phyloP scores from a whole-genome alignment of 2,113 vertebrate species.

The Ciconia maguari region DNA sequence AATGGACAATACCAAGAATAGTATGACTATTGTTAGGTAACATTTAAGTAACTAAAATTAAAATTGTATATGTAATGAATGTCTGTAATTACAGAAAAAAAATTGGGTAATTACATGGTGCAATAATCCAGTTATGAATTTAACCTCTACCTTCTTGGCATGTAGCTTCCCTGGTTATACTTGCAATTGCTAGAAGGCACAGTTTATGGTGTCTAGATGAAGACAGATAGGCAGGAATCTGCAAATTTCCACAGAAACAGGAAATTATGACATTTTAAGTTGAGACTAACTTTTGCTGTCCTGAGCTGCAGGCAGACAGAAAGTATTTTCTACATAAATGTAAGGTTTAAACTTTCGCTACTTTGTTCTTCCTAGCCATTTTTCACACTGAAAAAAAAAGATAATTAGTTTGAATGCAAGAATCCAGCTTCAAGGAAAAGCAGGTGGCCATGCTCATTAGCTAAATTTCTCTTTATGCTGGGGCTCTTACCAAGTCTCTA shows the following conservation, averaged over 20 bases:
- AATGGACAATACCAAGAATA: neutral
- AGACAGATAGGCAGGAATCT: neutral
- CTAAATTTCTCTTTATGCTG: neutral
- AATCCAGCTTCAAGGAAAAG: neutral
- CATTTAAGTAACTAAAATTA: neutral
- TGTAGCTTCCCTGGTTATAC: neutral
- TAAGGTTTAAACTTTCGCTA: neutral
- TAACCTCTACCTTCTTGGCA: too few species aligned
- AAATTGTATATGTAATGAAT: neutral
- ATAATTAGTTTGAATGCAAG: neutral
- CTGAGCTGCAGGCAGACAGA: neutral
- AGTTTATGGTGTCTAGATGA: neutral
- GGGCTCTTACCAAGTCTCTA: conserved; percentile 88
- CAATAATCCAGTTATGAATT: neutral
- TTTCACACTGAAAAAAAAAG: neutral
- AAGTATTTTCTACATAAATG: neutral
- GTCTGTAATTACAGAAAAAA: conserved; percentile 2
- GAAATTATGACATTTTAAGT: neutral
- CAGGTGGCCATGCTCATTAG: neutral
- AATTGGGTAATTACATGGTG: neutral
- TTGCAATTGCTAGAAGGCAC: neutral
- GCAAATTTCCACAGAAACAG: neutral
- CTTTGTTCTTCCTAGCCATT: neutral
- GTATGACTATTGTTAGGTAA: neutral
- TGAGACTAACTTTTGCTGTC: neutral